A percentile compares a stretch with the other conserved stretches of the same genome.
Conservation (phyloP, 2,113 vertebrate species). For the Psettodes erumei region DNA sequence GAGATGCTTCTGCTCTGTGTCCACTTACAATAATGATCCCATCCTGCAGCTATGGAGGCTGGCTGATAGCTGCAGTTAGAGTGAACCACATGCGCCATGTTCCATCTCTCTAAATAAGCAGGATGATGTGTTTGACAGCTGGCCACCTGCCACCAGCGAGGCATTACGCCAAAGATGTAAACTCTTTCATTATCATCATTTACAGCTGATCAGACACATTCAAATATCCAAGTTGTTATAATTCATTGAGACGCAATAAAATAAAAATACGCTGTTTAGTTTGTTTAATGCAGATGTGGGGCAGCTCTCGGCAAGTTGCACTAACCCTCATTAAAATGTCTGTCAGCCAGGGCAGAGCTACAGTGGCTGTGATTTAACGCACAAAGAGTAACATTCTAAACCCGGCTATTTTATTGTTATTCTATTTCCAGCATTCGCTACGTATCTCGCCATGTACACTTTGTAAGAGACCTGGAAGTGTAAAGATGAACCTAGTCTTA, state of each 20-base stretch:
- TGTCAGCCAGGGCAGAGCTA: conserved; percentile 1
- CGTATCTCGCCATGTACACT: not conserved
- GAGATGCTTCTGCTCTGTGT: conserved; percentile 19
- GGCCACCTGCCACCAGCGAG: conserved; percentile 21
- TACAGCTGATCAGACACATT: conserved; percentile 35
- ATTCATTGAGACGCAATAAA: conserved; percentile 13
- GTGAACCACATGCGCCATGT: conserved; percentile 27
- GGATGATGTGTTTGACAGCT: conserved; percentile 43
- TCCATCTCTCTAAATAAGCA: conserved; percentile 53
- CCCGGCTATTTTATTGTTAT: conserved; percentile 6
- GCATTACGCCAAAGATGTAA: conserved; percentile 43
- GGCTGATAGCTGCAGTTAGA: not conserved
- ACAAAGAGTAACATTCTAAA: conserved; percentile 2
- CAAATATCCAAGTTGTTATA: not conserved
- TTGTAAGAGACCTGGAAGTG: not conserved
- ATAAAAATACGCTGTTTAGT: not conserved
- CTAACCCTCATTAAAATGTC: conserved; percentile 25
- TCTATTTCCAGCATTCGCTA: not conserved
- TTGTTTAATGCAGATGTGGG: conserved; percentile 2
- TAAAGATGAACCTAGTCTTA: not conserved
- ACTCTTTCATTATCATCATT: conserved; percentile 45
- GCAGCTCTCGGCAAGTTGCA: conserved; percentile 4
- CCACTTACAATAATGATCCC: conserved; percentile 20
- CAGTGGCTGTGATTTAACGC: conserved; percentile 6
- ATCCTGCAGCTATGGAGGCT: not conserved